Evolutionary conservation across 2,113 vertebrate species (phyloP).

Genomic region (Perca schrenkii): DNA sequence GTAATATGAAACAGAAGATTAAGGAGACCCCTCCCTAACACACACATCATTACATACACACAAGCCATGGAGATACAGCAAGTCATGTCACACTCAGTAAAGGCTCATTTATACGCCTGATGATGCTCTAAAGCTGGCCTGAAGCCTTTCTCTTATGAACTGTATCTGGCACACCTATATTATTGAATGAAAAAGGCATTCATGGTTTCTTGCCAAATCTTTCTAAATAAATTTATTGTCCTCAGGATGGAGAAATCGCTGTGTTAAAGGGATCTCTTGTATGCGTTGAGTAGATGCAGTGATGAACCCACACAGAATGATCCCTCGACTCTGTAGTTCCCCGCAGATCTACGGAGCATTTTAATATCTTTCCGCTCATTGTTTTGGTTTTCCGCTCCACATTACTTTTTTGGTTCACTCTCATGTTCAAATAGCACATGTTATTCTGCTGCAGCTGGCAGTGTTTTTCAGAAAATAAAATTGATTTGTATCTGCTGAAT

Average conservation of each 20-base stretch:
- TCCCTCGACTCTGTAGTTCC: not conserved
- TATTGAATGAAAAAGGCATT: not conserved
- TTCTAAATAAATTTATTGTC: not conserved
- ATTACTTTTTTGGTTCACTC: not conserved
- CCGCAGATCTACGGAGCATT: not conserved
- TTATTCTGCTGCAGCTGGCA: not conserved
- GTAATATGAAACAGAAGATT: constrained; percentile 61
- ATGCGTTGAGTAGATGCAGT: not conserved
- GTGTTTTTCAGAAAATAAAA: not conserved
- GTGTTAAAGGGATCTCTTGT: no score
- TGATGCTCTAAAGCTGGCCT: constrained; percentile 16
- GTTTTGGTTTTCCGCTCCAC: not conserved
- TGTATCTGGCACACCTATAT: constrained; percentile 20
- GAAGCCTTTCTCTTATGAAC: constrained; percentile 4
- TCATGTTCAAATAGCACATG: not conserved
- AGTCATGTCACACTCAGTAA: constrained; percentile 23
- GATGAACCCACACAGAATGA: not conserved
- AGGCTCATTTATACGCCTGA: not conserved
- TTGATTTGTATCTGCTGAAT: not conserved
- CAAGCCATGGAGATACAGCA: not conserved
- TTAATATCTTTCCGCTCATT: not conserved
- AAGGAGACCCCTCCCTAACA: constrained; percentile 32
- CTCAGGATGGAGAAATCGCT: not conserved
- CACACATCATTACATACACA: constrained; percentile 20
- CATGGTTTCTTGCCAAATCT: not conserved